Evolutionary conservation across 2,888 invertebrate species (phyloP).

Genomic region (Dicyrtoma fusca): DNA sequence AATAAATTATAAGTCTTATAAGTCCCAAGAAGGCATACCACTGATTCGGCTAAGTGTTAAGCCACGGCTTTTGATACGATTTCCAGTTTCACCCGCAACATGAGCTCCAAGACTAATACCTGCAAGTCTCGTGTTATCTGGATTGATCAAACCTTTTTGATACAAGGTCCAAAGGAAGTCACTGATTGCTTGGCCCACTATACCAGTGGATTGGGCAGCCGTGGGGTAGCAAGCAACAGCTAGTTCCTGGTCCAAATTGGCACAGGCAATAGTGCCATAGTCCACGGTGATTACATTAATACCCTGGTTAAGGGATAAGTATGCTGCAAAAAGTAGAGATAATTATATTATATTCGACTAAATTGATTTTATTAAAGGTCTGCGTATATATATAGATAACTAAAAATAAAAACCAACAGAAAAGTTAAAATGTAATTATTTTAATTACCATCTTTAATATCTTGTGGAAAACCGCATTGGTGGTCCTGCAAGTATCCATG

Average conservation of each 20-base stretch:
- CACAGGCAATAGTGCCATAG: neutral
- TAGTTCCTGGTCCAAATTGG: neutral
- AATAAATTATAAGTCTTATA: too few relatives aligned
- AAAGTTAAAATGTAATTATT: too few relatives aligned
- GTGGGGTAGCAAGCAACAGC: neutral
- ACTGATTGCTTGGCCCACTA: neutral
- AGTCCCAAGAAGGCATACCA: slow-evolving; percentile 18
- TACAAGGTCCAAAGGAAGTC: neutral
- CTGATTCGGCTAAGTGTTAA: slow-evolving; percentile 30
- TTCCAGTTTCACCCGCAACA: slow-evolving; percentile 35
- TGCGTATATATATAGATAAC: too few relatives aligned
- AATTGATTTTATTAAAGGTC: too few relatives aligned
- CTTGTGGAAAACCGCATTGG: slow-evolving; percentile 16
- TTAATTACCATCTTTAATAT: slow-evolving; percentile 27
- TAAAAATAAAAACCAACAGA: too few relatives aligned
- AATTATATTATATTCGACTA: too few relatives aligned
- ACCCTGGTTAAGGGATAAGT: neutral
- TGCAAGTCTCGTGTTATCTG: slow-evolving; percentile 30
- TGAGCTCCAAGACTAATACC: slow-evolving; percentile 43
- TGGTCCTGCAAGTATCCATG: slow-evolving; percentile 13
- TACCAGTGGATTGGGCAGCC: neutral
- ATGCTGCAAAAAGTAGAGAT: too few relatives aligned
- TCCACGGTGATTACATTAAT: slow-evolving; percentile 8
- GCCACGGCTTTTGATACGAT: slow-evolving; percentile 22
- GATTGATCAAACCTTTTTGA: neutral